Evolutionary conservation across 2,113 vertebrate genomes (phyloP).

Genomic region (Rhinoderma darwinii): DNA sequence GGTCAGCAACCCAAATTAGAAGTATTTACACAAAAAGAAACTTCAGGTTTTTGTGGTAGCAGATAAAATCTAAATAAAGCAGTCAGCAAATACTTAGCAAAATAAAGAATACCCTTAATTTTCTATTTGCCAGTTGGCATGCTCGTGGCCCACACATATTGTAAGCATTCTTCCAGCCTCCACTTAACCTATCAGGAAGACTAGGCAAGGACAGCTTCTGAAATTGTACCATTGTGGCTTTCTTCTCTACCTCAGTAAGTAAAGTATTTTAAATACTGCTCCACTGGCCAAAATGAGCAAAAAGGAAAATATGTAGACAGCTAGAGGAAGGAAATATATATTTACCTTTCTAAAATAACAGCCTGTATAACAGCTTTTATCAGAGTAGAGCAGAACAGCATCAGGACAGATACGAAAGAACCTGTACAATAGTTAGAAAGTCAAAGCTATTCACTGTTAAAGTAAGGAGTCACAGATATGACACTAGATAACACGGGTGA

Average conservation of each 20-base stretch:
- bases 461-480: no score
- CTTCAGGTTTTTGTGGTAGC: slow-evolving; percentile 43
- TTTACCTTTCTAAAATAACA: neutral
- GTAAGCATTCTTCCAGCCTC: slow-evolving; percentile 28
- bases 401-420: no score
- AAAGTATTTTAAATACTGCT: neutral
- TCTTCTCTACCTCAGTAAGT: slow-evolving; percentile 7
- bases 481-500: no score
- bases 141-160: slow-evolving; percentile 44
- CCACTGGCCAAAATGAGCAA: neutral
- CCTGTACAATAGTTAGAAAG: no score
- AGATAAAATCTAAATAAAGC: slow-evolving; percentile 54
- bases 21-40: slow-evolving; percentile 51
- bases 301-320: neutral
- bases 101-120: slow-evolving; percentile 46
- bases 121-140: slow-evolving; percentile 36
- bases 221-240: slow-evolving; percentile 37
- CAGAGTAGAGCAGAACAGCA: neutral
- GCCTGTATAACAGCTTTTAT: neutral
- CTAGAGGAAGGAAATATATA: neutral
- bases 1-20: slow-evolving; percentile 49
- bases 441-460: no score
- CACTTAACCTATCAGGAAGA: slow-evolving; percentile 24
- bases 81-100: slow-evolving; percentile 44
- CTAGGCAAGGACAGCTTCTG: slow-evolving; percentile 9